These are phyloP conservation scores for Merops nubicus DNA, from an alignment of 2,113 vertebrate species.

Conservation along the genomic window DNA sequence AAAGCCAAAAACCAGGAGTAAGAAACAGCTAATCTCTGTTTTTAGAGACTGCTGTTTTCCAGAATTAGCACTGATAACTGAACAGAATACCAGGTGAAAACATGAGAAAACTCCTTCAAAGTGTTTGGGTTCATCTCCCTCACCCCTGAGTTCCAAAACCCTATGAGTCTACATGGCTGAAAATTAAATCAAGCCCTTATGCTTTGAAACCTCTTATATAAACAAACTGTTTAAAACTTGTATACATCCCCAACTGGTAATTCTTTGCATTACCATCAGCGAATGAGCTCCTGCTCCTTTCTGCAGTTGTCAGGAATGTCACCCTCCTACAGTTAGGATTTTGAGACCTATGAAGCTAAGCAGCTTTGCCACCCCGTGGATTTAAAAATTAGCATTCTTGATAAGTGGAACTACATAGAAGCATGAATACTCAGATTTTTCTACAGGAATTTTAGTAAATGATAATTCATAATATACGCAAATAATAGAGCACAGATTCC, in stretches of 20 bases:
- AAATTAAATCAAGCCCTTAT: background rate
- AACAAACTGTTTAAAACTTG: background rate
- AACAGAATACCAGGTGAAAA: background rate
- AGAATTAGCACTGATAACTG: background rate
- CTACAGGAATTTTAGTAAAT: background rate
- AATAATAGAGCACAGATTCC: background rate
- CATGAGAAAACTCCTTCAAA: background rate
- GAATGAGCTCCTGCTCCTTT: background rate
- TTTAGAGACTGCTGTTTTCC: background rate
- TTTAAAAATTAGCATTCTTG: conserved; percentile 22
- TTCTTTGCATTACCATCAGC: background rate
- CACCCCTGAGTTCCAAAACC: background rate
- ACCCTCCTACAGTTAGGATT: background rate
- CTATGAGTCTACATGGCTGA: background rate
- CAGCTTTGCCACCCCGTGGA: conserved; percentile 18
- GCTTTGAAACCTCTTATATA: background rate
- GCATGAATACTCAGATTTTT: background rate
- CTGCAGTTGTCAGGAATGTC: background rate
- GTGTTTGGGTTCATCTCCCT: background rate
- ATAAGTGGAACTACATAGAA: background rate
- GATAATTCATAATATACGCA: conserved; percentile 24
- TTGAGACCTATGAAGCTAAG: conserved; percentile 33
- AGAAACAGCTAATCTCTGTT: background rate
- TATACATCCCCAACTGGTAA: background rate
- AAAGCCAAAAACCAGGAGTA: background rate